Base-by-base conservation (phyloP, 2,797 vertebrate species). In the Tenualosa ilisha region DNA sequence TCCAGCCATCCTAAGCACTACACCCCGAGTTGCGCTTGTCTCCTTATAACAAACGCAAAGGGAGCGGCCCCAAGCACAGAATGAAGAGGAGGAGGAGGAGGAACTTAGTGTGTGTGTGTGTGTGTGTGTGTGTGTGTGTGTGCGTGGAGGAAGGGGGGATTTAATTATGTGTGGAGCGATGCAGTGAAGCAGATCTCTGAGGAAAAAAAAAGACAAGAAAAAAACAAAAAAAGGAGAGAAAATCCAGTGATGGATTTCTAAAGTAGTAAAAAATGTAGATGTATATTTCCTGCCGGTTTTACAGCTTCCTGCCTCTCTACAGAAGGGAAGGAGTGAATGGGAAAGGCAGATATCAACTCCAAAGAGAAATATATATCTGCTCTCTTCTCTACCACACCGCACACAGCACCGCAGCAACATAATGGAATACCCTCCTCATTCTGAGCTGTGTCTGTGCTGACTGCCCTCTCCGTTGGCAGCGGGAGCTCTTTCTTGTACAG, bases 71-170 rank as follows among this genome's bases (percentile, higher is more conserved):
- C 13, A 20, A 5, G 72, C 46, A 3, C 72, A 43, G 72, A 3
- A 17, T 2, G 13, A 54, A 6, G 53, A 54, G 53, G 53, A 54
- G 53, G 5, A 43, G 37, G 20, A 37, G 68, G 15, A 75, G 68
- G 68, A 75, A 75, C 68, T 85, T 86, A 61, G 88, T 88, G 88
- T 91, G 86, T 82, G 20, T 51, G 51, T 12, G 51, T 46, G 3
- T 46, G 50, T 51, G 11, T 51, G 49, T 50, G 49, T 50, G 88
- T 88, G 88, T 91, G 86, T 82, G 20, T 37, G 54, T 3, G 54
- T 0, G 13, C 53, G 0, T 54, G 20, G 59, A 1, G 22, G 59
- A 7, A 37, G 13, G 68, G 37, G 68, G 37, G 40, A 17, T 17
- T 72, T 79, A 46, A 46, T 79, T 79, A 43, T 79, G 72, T 79